Conservation (phyloP, 1,140 invertebrate species). For the Choristoneura fumiferana region DNA sequence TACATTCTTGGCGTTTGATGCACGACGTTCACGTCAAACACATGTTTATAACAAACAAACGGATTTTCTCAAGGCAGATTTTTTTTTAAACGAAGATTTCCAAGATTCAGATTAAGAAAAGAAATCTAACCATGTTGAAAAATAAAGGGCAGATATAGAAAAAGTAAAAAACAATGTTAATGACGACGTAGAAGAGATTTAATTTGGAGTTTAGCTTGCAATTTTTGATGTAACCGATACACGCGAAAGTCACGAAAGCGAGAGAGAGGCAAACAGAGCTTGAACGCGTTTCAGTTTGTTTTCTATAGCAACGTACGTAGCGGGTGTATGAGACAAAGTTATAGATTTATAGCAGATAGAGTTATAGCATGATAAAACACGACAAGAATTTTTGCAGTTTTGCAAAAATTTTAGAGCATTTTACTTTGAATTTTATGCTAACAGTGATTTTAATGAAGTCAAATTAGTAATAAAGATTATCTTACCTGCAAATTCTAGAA, state of each 20-base stretch:
- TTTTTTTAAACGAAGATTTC: not conserved
- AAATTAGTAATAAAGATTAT: too few relatives aligned
- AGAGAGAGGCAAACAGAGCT: constrained; percentile 13
- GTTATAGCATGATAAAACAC: too few relatives aligned
- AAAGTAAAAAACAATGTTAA: not conserved
- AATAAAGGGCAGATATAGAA: not conserved
- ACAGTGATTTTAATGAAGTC: too few relatives aligned
- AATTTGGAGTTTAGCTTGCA: not conserved
- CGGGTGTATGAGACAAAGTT: not conserved
- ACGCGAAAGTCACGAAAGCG: constrained; percentile 10
- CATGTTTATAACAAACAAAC: not conserved
- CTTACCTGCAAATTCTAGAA: constrained; percentile 8
- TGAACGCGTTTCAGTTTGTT: constrained; percentile 10
- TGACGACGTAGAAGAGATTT: not conserved
- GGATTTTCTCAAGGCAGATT: too few relatives aligned
- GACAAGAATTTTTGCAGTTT: not conserved
- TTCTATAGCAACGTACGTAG: constrained; percentile 12
- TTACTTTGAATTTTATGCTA: too few relatives aligned
- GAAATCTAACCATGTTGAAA: not conserved
- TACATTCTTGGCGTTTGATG: constrained; percentile 66
- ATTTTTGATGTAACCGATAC: not conserved
- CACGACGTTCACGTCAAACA: not conserved
- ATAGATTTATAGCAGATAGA: not conserved
- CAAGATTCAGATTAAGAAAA: not conserved
- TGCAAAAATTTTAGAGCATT: too few relatives aligned